Evolutionary conservation across 2,888 invertebrate genomes (phyloP), one percentile per base, ranked within the genome.

Genomic region (Caradrina clavipalpis): DNA sequence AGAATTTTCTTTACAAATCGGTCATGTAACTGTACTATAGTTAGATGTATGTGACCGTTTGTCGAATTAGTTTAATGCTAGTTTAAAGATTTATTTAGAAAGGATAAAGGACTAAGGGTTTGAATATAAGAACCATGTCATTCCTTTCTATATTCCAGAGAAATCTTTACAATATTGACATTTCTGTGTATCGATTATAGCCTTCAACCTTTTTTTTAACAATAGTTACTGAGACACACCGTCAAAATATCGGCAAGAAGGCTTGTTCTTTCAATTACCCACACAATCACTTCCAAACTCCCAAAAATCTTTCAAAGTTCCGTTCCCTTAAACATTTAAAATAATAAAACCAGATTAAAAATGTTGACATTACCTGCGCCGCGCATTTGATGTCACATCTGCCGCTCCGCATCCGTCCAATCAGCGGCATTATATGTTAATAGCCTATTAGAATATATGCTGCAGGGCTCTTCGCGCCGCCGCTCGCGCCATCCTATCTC

Each of bases 401-500:
- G 92, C 94, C 94, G 92, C 91, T 89, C 93, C 93, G 93, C 94
- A 95, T 94, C 93, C 94, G 94, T 95, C 96, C 97, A 97, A 97
- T 97, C 96, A 96, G 96, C 94, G 85, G 93, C 93, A 96, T 96
- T 96, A 96, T 96, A 96, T 96, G 96, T 95, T 95, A 96, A 96
- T 96, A 94, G 94, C 92, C 95, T 93, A 96, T 96, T 96, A 95
- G 95, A 96, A 96, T 95, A 95, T 92, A 92, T 91, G 88, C 91
- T 86, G 90, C 90, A 87, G 87, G 89, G 89, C 89, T 90, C 92
- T 92, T 92, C 93, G 92, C 93, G 89, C 92, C 90, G 90, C 86
- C 86, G 84, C 85, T 84, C 86, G 87, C 86, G 82, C 87, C 84
- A 73, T 71, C 86, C 86, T 90, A 91, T 91, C 90, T 87, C 82